A percentile compares a stretch with the other conserved stretches of the same genome.
Conservation (phyloP, 2,888 invertebrate genomes). For the Branchipolynoe longqiensis region DNA sequence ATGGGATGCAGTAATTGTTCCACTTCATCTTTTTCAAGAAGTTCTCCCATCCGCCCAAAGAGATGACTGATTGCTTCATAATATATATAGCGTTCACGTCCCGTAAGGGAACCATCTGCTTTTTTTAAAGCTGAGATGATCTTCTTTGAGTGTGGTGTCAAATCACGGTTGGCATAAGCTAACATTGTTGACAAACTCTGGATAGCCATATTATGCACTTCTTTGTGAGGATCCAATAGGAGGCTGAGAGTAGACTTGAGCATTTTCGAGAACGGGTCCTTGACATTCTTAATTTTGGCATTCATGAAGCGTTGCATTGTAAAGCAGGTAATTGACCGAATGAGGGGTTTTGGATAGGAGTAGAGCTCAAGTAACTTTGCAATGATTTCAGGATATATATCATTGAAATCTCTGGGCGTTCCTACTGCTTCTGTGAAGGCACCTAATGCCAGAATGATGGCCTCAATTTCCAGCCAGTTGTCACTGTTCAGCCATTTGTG, state of each 20-base stretch:
- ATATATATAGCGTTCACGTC: slow-evolving; percentile 60
- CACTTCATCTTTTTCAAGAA: slow-evolving; percentile 56
- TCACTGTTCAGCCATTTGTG: slow-evolving; percentile 60
- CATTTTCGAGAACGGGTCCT: slow-evolving; percentile 63
- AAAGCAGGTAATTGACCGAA: slow-evolving; percentile 67
- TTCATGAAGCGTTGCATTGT: slow-evolving; percentile 66
- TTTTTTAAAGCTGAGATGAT: slow-evolving; percentile 55
- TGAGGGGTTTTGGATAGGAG: slow-evolving; percentile 62
- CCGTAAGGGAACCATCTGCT: slow-evolving; percentile 50
- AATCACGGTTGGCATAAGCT: slow-evolving; percentile 60
- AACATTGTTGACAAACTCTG: slow-evolving; percentile 62
- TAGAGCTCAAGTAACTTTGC: slow-evolving; percentile 61
- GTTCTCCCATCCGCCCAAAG: slow-evolving; percentile 61
- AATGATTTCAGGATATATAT: slow-evolving; percentile 59
- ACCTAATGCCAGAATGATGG: slow-evolving; percentile 62
- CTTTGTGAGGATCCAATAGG: slow-evolving; percentile 62
- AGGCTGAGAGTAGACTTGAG: slow-evolving; percentile 57
- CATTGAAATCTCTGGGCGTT: slow-evolving; percentile 62
- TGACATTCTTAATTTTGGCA: slow-evolving; percentile 60
- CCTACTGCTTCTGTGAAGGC: slow-evolving; percentile 66
- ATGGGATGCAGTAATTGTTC: slow-evolving; percentile 61
- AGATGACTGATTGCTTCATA: slow-evolving; percentile 66
- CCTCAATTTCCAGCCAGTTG: slow-evolving; percentile 64
- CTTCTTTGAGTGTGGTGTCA: slow-evolving; percentile 60
- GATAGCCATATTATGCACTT: slow-evolving; percentile 64